phyloP scores from a whole-genome alignment of 1,140 invertebrate species.

The Kradibia gibbosae region DNA sequence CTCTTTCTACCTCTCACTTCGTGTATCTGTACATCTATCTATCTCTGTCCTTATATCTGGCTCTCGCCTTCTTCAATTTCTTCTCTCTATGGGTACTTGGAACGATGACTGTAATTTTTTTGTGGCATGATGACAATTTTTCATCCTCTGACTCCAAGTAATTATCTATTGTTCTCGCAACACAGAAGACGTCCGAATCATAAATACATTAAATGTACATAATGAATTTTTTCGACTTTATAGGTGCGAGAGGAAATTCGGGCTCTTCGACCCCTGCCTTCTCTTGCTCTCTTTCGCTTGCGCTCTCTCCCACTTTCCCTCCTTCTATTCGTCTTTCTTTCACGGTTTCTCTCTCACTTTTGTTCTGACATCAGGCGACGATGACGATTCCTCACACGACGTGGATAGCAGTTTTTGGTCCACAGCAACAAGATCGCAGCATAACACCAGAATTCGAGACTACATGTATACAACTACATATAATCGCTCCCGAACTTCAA shows the following conservation, averaged over 20 bases:
- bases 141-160: too few species aligned
- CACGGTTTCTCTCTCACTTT: not conserved
- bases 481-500: not conserved
- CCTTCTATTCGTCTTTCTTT: not conserved
- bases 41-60: too few species aligned
- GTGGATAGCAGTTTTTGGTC: not conserved
- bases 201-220: not conserved
- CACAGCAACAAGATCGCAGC: not conserved
- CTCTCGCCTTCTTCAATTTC: not conserved
- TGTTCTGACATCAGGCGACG: not conserved
- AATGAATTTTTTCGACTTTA: not conserved
- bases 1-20: not conserved
- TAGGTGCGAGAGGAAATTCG: too few species aligned
- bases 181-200: not conserved
- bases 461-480: not conserved
- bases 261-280: not conserved
- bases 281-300: too few species aligned
- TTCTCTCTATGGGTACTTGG: constrained; percentile 13
- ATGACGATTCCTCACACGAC: not conserved
- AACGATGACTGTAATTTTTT: constrained; percentile 31
- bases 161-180: not conserved
- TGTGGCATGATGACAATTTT: constrained; percentile 21
- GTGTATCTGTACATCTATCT: not conserved
- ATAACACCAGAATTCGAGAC: not conserved
- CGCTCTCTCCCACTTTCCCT: not conserved